A percentile compares a stretch with the other conserved stretches of the same genome.
phyloP scores from a whole-genome alignment of 2,888 invertebrate genomes.

The Ochlodes sylvanus region DNA sequence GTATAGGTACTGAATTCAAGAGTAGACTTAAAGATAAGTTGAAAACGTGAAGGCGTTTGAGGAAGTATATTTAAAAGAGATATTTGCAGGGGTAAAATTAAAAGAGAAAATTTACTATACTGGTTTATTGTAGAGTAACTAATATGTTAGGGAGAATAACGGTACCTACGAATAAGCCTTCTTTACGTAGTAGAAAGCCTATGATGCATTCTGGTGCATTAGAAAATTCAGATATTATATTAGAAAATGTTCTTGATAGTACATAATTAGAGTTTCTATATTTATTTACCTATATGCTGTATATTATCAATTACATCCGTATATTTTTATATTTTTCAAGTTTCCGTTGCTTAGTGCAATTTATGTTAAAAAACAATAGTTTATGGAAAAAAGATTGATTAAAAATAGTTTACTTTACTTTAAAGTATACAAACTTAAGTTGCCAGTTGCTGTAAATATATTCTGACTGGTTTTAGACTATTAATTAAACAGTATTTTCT shows the following conservation, averaged over 20 bases:
- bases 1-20: too few relatives aligned
- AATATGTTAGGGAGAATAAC: too few relatives aligned
- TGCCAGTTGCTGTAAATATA: slow-evolving; percentile 80
- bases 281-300: slow-evolving; percentile 40
- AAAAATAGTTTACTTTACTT: slow-evolving; percentile 39
- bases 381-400: slow-evolving; percentile 34
- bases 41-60: not conserved
- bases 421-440: slow-evolving; percentile 56
- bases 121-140: not conserved
- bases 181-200: slow-evolving; percentile 63
- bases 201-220: slow-evolving; percentile 65
- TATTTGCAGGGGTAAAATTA: not conserved
- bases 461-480: slow-evolving; percentile 70
- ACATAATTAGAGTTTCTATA: slow-evolving; percentile 49
- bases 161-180: slow-evolving; percentile 79
- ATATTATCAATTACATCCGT: slow-evolving; percentile 40
- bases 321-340: slow-evolving; percentile 38
- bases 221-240: slow-evolving; percentile 49
- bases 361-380: slow-evolving; percentile 39
- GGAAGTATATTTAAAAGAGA: not conserved
- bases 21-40: not conserved
- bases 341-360: slow-evolving; percentile 47
- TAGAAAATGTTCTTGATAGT: slow-evolving; percentile 47
- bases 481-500: slow-evolving; percentile 80
- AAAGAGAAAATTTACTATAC: slow-evolving; percentile 2